A percentile compares a stretch with the other conserved stretches of the same genome.
These are phyloP conservation scores for Phycodurus eques DNA, from an alignment of 2,113 vertebrate species.

Conservation along the genomic window DNA sequence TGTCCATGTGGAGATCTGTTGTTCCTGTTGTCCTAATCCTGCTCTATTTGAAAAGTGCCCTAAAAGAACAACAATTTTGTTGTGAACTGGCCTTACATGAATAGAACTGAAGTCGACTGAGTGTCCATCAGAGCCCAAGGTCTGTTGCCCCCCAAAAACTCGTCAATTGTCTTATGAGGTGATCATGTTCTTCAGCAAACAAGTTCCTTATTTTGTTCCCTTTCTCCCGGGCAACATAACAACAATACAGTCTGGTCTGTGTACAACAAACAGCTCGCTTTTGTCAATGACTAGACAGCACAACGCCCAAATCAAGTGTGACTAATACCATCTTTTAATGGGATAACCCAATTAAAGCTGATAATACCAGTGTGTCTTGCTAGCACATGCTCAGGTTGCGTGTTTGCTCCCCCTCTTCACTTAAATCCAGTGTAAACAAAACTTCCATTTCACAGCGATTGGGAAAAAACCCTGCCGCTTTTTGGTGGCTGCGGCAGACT, in stretches of 20 bases:
- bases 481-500: neutral
- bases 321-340: slow-evolving; percentile 8
- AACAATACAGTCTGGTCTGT: slow-evolving; percentile 12
- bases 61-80: neutral
- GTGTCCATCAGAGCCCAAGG: neutral
- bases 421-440: slow-evolving; percentile 5
- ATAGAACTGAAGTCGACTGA: neutral
- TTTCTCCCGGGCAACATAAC: neutral
- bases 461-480: slow-evolving; percentile 3
- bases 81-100: neutral
- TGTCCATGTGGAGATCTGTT: neutral
- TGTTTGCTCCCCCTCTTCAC: slow-evolving; percentile 15
- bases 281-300: slow-evolving; percentile 17
- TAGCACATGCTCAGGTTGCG: slow-evolving; percentile 1
- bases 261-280: slow-evolving; percentile 36
- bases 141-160: neutral
- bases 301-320: slow-evolving; percentile 8
- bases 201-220: neutral
- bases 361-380: slow-evolving; percentile 7
- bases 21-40: neutral
- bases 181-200: neutral
- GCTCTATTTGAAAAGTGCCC: neutral
- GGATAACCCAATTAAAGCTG: slow-evolving; percentile 19
- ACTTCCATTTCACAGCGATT: neutral
- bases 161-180: neutral